These are phyloP conservation scores for Dicrurus megarhynchus DNA, from an alignment of 2,113 vertebrate genomes.

Conservation along the genomic window DNA sequence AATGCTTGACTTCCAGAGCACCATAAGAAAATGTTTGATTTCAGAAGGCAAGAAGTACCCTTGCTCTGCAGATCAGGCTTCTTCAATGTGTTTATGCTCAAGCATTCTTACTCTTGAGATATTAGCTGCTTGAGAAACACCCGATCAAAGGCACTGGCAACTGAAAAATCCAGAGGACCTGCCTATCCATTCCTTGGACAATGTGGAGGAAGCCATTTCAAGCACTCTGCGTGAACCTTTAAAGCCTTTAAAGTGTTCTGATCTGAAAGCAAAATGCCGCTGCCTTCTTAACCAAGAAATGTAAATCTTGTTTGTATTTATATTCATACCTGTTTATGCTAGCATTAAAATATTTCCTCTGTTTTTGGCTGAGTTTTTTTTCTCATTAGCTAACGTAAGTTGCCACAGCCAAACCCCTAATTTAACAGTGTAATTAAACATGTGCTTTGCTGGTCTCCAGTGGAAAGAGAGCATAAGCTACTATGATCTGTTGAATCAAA, in stretches of 20 bases:
- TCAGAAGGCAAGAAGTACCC: not conserved
- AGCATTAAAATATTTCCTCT: conserved; percentile 54
- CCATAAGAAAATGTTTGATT: not conserved
- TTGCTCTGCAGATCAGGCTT: not conserved
- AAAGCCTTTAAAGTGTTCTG: not conserved
- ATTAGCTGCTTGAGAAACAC: not conserved
- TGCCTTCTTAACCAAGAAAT: not conserved
- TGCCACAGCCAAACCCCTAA: conserved; percentile 47
- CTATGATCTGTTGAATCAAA: conserved; percentile 43
- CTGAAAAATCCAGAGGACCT: not conserved
- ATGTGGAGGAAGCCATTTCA: not conserved
- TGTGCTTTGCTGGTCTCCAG: conserved; percentile 30
- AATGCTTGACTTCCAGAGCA: not conserved
- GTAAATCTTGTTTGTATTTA: conserved; percentile 42
- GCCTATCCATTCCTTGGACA: not conserved
- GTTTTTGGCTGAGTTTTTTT: not conserved
- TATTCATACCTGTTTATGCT: conserved; percentile 31
- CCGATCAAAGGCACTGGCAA: not conserved
- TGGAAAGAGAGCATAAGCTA: not conserved
- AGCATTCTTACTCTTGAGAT: not conserved
- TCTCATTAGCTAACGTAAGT: conserved; percentile 17
- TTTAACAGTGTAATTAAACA: conserved; percentile 42
- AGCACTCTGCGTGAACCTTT: not conserved
- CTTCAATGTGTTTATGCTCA: not conserved
- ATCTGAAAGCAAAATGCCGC: not conserved